Conservation (phyloP, 30 jellyfish, hydroid and myxozoan species). For the Aurelia aurita region DNA sequence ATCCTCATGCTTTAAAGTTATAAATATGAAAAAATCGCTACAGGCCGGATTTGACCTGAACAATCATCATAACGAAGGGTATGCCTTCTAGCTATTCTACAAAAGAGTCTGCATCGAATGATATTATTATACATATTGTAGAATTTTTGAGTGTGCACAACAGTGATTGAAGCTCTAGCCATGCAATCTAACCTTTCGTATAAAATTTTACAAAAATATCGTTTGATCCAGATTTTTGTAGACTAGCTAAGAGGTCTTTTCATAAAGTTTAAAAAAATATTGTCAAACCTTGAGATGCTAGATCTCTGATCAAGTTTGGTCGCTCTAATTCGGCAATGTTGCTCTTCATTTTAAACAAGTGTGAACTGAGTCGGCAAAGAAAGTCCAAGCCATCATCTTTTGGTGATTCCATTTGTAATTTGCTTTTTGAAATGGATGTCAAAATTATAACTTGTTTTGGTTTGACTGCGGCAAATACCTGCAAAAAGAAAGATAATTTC, state of each 20-base stretch:
- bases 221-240: no score
- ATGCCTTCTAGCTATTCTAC: no score
- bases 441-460: conserved; percentile 50
- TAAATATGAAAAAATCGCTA: no score
- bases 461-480: conserved; percentile 42
- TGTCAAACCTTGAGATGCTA: conserved; percentile 84
- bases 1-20: no score
- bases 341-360: conserved; percentile 21
- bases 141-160: no score
- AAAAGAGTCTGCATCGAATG: no score
- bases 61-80: no score
- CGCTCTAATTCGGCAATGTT: conserved; percentile 36
- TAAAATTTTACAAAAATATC: no score
- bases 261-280: neutral
- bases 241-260: neutral
- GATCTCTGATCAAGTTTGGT: conserved; percentile 67
- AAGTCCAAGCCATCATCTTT: conserved; percentile 45
- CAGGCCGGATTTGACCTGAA: no score
- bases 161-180: no score
- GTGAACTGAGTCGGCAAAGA: conserved; percentile 57
- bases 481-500: neutral
- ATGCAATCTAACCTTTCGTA: no score
- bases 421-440: conserved; percentile 48
- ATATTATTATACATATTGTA: no score
- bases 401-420: conserved; percentile 38